Conservation (phyloP, 2,888 invertebrate genomes). For the Ochropleura leucogaster region DNA sequence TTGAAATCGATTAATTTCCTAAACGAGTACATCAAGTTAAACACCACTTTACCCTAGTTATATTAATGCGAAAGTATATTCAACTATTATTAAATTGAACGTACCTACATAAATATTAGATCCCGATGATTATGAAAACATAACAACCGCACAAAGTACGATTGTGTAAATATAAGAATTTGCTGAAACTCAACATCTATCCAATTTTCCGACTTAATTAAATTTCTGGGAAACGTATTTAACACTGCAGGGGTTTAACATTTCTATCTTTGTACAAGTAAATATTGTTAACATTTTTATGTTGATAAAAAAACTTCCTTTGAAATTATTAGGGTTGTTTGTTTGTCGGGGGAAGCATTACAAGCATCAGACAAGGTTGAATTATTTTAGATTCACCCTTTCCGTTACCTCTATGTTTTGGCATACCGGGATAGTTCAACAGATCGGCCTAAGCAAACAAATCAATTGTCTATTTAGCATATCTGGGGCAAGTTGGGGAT, state of each 20-base stretch:
- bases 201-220: slow-evolving; percentile 32
- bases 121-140: slow-evolving; percentile 7
- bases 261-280: slow-evolving; percentile 33
- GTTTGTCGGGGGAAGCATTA: slow-evolving; percentile 15
- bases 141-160: slow-evolving; percentile 19
- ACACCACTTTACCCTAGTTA: background rate
- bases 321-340: slow-evolving; percentile 36
- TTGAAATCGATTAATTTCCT: background rate
- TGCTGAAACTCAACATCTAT: slow-evolving; percentile 32
- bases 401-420: slow-evolving; percentile 14
- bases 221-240: slow-evolving; percentile 47
- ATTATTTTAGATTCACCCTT: slow-evolving; percentile 40
- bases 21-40: background rate
- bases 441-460: slow-evolving; percentile 71
- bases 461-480: slow-evolving; percentile 74
- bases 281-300: slow-evolving; percentile 43
- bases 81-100: background rate
- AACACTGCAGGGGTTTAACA: slow-evolving; percentile 25
- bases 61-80: background rate
- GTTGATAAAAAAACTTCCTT: slow-evolving; percentile 20
- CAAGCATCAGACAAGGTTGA: slow-evolving; percentile 18
- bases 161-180: slow-evolving; percentile 41
- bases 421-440: slow-evolving; percentile 58
- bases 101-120: slow-evolving; percentile 16
- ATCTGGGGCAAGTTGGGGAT: slow-evolving; percentile 69